These are phyloP conservation scores for Cordylochernes scorpioides DNA, from an alignment of 2,888 invertebrate species.

Conservation along the genomic window DNA sequence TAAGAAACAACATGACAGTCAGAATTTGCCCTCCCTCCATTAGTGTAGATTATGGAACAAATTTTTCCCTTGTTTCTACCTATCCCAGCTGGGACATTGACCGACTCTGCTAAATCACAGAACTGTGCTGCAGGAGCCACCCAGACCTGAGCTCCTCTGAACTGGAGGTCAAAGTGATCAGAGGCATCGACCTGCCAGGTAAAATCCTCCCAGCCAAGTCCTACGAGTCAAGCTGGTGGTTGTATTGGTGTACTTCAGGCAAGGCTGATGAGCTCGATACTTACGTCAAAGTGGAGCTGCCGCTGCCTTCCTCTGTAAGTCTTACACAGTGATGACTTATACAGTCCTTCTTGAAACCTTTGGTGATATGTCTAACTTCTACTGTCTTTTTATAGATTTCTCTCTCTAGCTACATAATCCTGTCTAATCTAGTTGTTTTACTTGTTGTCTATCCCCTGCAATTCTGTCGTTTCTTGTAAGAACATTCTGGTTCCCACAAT, in stretches of 20 bases:
- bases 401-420: too few relatives aligned
- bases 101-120: not conserved
- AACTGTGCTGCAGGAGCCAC: slow-evolving; percentile 32
- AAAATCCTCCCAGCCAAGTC: slow-evolving; percentile 1
- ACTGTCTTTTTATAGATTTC: not conserved
- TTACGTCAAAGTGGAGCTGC: slow-evolving; percentile 74
- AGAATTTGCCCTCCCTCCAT: not conserved
- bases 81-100: too few relatives aligned
- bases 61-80: too few relatives aligned
- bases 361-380: slow-evolving; percentile 29
- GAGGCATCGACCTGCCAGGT: slow-evolving; percentile 47
- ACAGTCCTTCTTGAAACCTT: too few relatives aligned
- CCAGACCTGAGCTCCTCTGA: slow-evolving; percentile 79
- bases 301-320: slow-evolving; percentile 62
- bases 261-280: slow-evolving; percentile 70
- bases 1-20: too few relatives aligned
- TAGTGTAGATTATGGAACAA: not conserved
- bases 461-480: too few relatives aligned
- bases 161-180: slow-evolving; percentile 51
- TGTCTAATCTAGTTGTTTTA: not conserved
- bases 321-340: too few relatives aligned
- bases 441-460: too few relatives aligned
- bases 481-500: too few relatives aligned
- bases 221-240: not conserved
- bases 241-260: slow-evolving; percentile 1